Evolutionary conservation across 2,113 vertebrate species (phyloP).

Genomic region (Cichladusa arquata): DNA sequence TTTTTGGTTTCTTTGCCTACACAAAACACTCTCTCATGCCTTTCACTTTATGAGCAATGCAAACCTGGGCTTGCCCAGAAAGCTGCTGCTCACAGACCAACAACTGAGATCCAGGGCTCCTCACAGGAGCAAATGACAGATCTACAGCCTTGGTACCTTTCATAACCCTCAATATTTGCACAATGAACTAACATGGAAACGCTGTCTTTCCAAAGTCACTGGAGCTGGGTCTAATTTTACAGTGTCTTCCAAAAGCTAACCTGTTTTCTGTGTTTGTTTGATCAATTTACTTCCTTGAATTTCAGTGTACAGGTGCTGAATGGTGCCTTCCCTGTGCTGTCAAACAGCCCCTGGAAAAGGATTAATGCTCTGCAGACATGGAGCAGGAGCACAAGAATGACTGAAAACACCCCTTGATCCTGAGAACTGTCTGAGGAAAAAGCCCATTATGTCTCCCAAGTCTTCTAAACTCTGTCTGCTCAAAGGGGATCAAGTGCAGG

Average conservation of each 20-base stretch:
- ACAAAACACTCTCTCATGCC: not conserved
- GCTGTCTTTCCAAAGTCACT: not conserved
- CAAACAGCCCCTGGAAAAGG: not conserved
- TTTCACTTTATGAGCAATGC: not conserved
- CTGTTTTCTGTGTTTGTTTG: not conserved
- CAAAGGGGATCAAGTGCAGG: not conserved
- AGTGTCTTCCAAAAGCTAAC: not conserved
- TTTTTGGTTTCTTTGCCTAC: not conserved
- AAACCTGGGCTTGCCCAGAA: constrained; percentile 20
- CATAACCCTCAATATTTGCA: not conserved
- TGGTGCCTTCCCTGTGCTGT: not conserved
- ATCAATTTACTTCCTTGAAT: not conserved
- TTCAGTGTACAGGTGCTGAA: not conserved
- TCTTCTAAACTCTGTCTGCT: not conserved
- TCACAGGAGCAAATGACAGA: not conserved
- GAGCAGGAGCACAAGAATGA: not conserved
- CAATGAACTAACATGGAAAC: not conserved
- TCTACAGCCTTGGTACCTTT: not conserved
- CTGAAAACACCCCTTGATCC: not conserved
- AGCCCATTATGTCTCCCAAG: not conserved
- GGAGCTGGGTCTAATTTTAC: not conserved
- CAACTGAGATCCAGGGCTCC: not conserved
- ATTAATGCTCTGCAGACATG: not conserved
- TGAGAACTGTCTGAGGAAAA: not conserved
- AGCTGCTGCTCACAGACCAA: constrained; percentile 2